These are phyloP conservation scores for Brachyistius frenatus DNA, from an alignment of 2,113 vertebrate genomes.

Conservation along the genomic window DNA sequence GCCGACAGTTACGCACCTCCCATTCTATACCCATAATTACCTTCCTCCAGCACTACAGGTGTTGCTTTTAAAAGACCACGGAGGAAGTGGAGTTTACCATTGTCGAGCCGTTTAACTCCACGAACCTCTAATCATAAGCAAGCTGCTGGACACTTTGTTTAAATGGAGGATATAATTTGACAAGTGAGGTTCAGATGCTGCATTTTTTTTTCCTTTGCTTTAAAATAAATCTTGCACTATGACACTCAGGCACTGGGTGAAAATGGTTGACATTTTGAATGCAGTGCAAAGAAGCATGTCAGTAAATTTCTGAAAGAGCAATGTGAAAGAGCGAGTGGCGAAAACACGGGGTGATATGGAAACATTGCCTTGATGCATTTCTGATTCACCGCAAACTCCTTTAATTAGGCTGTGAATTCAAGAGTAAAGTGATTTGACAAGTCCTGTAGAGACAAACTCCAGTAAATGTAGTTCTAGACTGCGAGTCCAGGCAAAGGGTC, in stretches of 20 bases:
- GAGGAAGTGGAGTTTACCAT: slow-evolving; percentile 21
- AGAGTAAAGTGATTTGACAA: neutral
- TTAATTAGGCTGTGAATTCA: neutral
- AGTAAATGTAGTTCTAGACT: neutral
- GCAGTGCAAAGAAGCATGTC: neutral
- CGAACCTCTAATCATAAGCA: slow-evolving; percentile 22
- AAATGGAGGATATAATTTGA: neutral
- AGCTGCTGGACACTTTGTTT: slow-evolving; percentile 11
- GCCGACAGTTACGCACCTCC: neutral
- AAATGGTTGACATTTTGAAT: slow-evolving; percentile 3
- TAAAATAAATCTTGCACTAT: neutral
- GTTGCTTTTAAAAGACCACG: slow-evolving; percentile 2
- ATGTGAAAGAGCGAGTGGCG: neutral
- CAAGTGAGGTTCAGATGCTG: slow-evolving; percentile 4
- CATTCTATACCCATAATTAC: slow-evolving; percentile 11
- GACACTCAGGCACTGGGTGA: neutral
- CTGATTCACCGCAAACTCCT: neutral
- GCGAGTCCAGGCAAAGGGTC: neutral
- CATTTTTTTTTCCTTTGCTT: neutral
- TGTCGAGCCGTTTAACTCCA: neutral
- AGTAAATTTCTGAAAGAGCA: slow-evolving; percentile 9
- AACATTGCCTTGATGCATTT: neutral
- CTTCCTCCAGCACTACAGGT: slow-evolving; percentile 40
- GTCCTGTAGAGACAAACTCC: neutral
- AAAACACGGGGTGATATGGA: neutral